Evolutionary conservation across 2,797 vertebrate genomes (phyloP), one percentile per base, ranked within the genome.

Genomic region (Coregonus ussuriensis): DNA sequence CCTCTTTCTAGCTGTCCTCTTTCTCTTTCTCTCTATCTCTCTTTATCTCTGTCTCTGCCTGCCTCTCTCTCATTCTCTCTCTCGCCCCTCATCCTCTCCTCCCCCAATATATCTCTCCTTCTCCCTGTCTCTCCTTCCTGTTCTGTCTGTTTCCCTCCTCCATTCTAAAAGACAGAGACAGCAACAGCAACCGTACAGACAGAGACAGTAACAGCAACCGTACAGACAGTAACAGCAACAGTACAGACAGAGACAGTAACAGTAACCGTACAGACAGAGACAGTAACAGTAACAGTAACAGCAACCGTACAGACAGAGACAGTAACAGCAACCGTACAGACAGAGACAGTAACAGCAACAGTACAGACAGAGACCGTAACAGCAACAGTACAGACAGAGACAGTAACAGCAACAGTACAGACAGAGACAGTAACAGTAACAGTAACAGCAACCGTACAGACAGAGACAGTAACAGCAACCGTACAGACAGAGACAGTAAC

Each of bases 41-140:
- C 4, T 4, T 11, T 53, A 11, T 53, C 52, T 66, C 67, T 81
- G 13, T 81, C 77, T 72, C 82, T 31, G 21, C 31, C 21, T 63
- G 6, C 73, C 54, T n/a, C 54, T 56, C 53, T 56, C 54, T 56
- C 54, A 77, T 74, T 3, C 59, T 70, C 9, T 47, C 41, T 47
- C 41, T 47, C 2, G 41, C 41, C n/a, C 18, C 56, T 59, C 56
- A 6, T n/a, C 7, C 56, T 59, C 15, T 59, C 15, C 53, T 54
- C 53, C 53, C 53, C 2, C 59, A 7, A 62, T 21, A 21, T n/a
- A 70, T 35, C 9, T 67, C 67, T 81, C 15, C 80, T 78, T 72
- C 82, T 33, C 52, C 16, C 13, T 66, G 9, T 77, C 54, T 59
- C 54, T 59, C 54, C n/a, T 74, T 3, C 59, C 78, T 33, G 63